Conservation (phyloP, 2,113 vertebrate species). For the Otolemur garnettii region DNA sequence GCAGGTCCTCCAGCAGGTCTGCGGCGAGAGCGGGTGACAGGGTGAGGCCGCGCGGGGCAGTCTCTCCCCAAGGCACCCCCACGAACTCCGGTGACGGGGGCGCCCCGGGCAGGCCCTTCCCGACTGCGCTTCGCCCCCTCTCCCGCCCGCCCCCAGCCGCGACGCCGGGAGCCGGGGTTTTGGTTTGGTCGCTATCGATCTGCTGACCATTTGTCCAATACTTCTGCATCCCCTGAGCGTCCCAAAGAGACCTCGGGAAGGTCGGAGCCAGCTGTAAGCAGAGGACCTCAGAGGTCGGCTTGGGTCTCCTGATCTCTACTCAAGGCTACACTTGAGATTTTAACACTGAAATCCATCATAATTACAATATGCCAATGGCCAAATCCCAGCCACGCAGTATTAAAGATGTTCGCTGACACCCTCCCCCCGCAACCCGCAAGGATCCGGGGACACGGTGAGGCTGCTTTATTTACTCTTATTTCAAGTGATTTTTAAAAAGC, state of each 20-base stretch:
- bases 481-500: neutral
- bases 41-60: neutral
- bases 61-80: neutral
- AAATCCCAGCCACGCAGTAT: neutral
- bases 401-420: neutral
- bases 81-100: fast-evolving
- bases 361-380: conserved; percentile 22
- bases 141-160: neutral
- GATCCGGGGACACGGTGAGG: neutral
- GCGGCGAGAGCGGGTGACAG: neutral
- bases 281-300: neutral
- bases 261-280: neutral
- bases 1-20: conserved; percentile 97
- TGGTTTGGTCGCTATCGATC: neutral
- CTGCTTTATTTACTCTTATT: neutral
- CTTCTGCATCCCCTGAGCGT: neutral
- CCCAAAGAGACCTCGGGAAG: neutral
- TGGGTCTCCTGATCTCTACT: neutral
- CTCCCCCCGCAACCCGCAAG: neutral
- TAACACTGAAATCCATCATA: conserved; percentile 46
- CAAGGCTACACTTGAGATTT: conserved; percentile 25
- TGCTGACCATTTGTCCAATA: neutral
- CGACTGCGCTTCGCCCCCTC: neutral
- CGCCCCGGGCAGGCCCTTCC: neutral
- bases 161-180: neutral